Base-by-base conservation (phyloP, 2,113 vertebrate species). In the Elephas maximus region DNA sequence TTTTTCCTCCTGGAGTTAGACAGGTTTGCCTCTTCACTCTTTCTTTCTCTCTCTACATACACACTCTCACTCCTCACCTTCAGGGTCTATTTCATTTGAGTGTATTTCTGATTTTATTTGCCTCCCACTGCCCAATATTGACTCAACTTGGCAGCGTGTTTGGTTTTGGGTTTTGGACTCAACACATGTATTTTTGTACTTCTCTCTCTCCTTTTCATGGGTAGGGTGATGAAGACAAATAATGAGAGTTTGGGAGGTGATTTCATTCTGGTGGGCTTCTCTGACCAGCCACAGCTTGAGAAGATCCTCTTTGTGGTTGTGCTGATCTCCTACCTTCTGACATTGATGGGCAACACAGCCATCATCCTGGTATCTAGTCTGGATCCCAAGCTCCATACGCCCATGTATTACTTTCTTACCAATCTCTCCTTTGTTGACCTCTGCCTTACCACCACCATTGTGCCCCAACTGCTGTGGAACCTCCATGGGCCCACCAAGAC, bases 371-470 rank as follows among this genome's bases (percentile, higher is more conserved):
- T 97, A 15, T 97, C 92, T 17, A 81, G n/a, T 41, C 44, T 96
- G 82, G 94, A 96, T 69, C 88, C 95, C 12, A 85, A 10, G 48
- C 96, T 96, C 30, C 86, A 95, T 18, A 97, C 89, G 1, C 97
- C 96, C 63, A 95, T 95, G 95, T 97, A 97, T 41, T 96, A 92
- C 65, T 97, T 97, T 91, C 92, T 97, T 8, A 88, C 87, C 69
- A 84, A 97, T 37, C 96, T 98, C 44, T 98, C 96, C 71, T 88
- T 97, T 44, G 53, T 95, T 93, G 95, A 98, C 44, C 88, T 97
- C 65, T 97, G 91, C 37, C 60, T 97, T 71, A 97, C 91, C 69
- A 97, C 97, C 69, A 97, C 91, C 23, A 94, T 95, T 6, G 24
- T 87, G 73, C 97, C 97, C 4, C 92, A 93, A 11, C 51, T 86